These are phyloP conservation scores for Chionomys nivalis DNA, from an alignment of 2,113 vertebrate genomes.

Conservation along the genomic window DNA sequence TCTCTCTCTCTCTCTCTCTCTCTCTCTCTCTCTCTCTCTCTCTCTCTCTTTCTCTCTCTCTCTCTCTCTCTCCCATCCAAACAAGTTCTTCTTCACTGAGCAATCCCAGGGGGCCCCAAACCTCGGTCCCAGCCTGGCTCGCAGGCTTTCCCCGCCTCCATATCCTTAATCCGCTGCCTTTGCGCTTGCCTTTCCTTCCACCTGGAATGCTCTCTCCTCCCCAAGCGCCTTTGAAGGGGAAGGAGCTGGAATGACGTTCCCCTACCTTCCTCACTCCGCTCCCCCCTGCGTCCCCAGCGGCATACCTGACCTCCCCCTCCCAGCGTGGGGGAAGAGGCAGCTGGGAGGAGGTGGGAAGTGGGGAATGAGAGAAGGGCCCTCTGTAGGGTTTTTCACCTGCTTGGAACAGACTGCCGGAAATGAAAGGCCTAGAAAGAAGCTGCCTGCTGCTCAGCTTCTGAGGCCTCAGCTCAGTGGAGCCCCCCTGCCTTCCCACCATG, in stretches of 20 bases:
- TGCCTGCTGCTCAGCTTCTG: constrained; percentile 65
- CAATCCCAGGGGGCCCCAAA: constrained; percentile 79
- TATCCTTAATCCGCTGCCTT: constrained; percentile 76
- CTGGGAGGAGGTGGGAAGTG: constrained; percentile 25
- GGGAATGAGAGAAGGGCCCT: constrained; percentile 74
- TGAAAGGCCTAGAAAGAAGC: constrained; percentile 78
- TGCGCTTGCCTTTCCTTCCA: constrained; percentile 79
- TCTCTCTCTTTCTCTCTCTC: background rate
- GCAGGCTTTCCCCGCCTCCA: constrained; percentile 80
- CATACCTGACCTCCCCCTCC: constrained; percentile 74
- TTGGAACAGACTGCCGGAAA: constrained; percentile 77
- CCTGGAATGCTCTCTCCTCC: constrained; percentile 81
- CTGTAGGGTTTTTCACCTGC: constrained; percentile 82
- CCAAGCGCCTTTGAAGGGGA: constrained; percentile 73
- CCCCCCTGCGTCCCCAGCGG: constrained; percentile 54
- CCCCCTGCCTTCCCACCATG: constrained; percentile 71
- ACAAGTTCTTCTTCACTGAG: constrained; percentile 80
- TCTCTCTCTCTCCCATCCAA: background rate
- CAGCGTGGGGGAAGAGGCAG: constrained; percentile 60
- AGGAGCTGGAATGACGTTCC: constrained; percentile 74
- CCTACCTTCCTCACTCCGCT: constrained; percentile 62
- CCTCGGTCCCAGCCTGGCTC: constrained; percentile 77
- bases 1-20: background rate
- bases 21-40: background rate
- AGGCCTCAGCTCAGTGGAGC: constrained; percentile 53